Conservation (phyloP, 2,888 invertebrate genomes). For the Drosophila acutilabella region DNA sequence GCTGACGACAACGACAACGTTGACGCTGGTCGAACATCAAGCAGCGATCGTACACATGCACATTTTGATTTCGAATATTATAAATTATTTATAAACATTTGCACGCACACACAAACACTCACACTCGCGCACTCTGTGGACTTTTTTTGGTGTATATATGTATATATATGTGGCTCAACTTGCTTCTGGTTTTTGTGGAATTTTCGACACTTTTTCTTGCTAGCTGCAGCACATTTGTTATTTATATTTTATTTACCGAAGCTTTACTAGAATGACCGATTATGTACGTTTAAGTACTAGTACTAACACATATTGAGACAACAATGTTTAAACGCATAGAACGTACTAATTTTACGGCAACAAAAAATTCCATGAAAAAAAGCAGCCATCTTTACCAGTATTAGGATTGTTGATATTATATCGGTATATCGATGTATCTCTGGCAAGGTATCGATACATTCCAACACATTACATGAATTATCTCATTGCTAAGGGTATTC, state of each 20-base stretch:
- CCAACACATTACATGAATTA: slow-evolving; percentile 24
- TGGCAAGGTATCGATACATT: slow-evolving; percentile 15
- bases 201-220: slow-evolving; percentile 51
- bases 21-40: slow-evolving; percentile 56
- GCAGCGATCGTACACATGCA: slow-evolving; percentile 65
- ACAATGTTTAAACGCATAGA: slow-evolving; percentile 46
- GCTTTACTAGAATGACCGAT: background rate
- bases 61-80: slow-evolving; percentile 64
- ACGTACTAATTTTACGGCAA: slow-evolving; percentile 51
- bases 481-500: slow-evolving; percentile 9
- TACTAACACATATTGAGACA: slow-evolving; percentile 40
- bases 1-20: slow-evolving; percentile 45
- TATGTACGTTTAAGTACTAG: slow-evolving; percentile 12
- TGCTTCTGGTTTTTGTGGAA: slow-evolving; percentile 67
- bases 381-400: slow-evolving; percentile 60
- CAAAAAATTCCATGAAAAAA: slow-evolving; percentile 64
- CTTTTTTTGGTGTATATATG: slow-evolving; percentile 16
- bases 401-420: slow-evolving; percentile 55
- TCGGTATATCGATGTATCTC: slow-evolving; percentile 44
- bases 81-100: slow-evolving; percentile 77
- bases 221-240: slow-evolving; percentile 39
- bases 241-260: slow-evolving; percentile 23
- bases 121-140: slow-evolving; percentile 28
- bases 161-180: slow-evolving; percentile 40
- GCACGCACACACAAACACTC: slow-evolving; percentile 54